A percentile compares a stretch with the other conserved stretches of the same genome.
phyloP scores from a whole-genome alignment of 2,888 invertebrate genomes.

The Drosophila histrio region DNA sequence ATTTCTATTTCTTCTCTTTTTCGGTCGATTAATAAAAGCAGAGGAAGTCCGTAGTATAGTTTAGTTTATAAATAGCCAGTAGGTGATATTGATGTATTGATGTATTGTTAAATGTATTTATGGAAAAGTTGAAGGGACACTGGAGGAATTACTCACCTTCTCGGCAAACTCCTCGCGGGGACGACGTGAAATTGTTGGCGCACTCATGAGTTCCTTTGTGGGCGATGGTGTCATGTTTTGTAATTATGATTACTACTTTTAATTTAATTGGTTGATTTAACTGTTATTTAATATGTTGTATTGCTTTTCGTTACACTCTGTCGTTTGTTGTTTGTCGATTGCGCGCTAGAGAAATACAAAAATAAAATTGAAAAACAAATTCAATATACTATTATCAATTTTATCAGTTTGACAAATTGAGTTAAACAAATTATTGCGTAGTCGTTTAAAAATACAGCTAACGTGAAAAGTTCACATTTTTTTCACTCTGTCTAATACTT shows the following conservation, averaged over 20 bases:
- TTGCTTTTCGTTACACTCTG: conserved; percentile 59
- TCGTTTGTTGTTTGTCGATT: not conserved
- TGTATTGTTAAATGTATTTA: no score
- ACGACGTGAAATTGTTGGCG: conserved; percentile 80
- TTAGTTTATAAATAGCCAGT: conserved; percentile 47
- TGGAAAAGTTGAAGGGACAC: conserved; percentile 9
- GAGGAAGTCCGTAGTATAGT: conserved; percentile 63
- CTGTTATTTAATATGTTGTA: conserved; percentile 40
- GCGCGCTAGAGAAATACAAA: not conserved
- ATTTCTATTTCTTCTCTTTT: conserved; percentile 15
- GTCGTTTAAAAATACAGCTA: conserved; percentile 53
- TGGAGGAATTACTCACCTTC: conserved; percentile 71
- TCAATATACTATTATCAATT: conserved; percentile 47
- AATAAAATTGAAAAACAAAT: conserved; percentile 6
- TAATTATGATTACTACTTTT: conserved; percentile 28
- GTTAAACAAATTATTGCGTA: conserved; percentile 66
- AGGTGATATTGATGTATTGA: conserved; percentile 4
- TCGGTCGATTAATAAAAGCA: conserved; percentile 62
- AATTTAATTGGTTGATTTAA: conserved; percentile 15
- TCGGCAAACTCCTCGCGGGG: conserved; percentile 83
- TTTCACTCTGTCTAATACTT: conserved; percentile 25
- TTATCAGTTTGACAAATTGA: conserved; percentile 44
- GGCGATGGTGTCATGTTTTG: conserved; percentile 80
- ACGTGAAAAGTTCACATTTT: conserved; percentile 29
- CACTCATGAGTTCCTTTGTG: conserved; percentile 80